Base-by-base conservation (phyloP, 2,797 vertebrate genomes). In the Remorina albescens region DNA sequence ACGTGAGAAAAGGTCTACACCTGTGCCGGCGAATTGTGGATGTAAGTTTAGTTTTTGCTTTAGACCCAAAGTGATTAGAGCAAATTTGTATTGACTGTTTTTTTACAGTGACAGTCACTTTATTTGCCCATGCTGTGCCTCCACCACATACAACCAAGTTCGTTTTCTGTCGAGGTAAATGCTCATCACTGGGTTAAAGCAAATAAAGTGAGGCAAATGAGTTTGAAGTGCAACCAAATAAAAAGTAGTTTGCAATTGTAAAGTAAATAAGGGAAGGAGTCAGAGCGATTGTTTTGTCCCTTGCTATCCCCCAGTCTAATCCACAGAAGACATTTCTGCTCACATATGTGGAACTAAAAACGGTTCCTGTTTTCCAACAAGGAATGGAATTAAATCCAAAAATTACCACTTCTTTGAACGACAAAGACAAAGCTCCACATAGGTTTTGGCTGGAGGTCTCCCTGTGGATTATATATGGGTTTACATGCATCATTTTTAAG, bases 271-370 rank as follows among this genome's bases (percentile, higher is more conserved):
- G 59, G 3, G 53, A 59, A 74, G 28, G 70, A 78, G 56, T 64
- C 11, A 56, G 44, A 71, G 39, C 44, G 28, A 72, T 65, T 71
- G 50, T 78, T 68, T 81, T 62, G 63, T 67, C 51, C 47, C 39
- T 23, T 50, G 47, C 36, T 72, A 16, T 69, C 53, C 68, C 58
- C 10, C n/a, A 28, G 46, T 70, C 32, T 67, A 82, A 88, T 74
- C 65, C 80, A 66, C 63, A 41, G 16, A 56, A 74, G 21, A 74
- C 71, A 74, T 74, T 86, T 62, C 36, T 55, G 66, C 46, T 60
- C 55, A 50, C 64, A 84, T n/a, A n/a, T 57, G 64, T 79, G 62
- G 65, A 86, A 81, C 78, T 81, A 76, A 87, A 73, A 63, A 56
- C 44, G 65, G 78, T 84, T 78, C 42, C 67, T 67, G 61, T 60